These are phyloP conservation scores for Drosophila orosa DNA, from an alignment of 1,140 invertebrate species.

Conservation along the genomic window DNA sequence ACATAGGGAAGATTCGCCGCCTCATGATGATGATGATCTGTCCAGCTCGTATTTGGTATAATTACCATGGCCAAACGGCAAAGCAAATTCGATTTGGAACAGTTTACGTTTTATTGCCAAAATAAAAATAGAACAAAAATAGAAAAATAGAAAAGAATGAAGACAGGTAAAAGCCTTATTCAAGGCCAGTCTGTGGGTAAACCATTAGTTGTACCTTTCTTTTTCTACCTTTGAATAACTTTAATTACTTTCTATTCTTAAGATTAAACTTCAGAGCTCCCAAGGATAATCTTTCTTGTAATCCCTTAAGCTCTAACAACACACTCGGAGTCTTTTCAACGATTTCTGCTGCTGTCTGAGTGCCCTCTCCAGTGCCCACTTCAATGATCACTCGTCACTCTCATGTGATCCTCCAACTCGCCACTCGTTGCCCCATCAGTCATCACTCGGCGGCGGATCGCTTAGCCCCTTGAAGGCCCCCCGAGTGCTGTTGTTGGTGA, in stretches of 20 bases:
- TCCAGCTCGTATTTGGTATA: conserved; percentile 26
- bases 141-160: neutral
- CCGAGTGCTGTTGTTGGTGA: conserved; percentile 3
- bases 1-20: neutral
- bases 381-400: conserved; percentile 44
- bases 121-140: conserved; percentile 13
- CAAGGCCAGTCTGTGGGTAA: conserved; percentile 13
- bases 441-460: conserved; percentile 21
- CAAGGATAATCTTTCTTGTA: neutral
- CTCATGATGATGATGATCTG: conserved; percentile 29
- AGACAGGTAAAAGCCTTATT: neutral
- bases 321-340: neutral
- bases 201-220: neutral
- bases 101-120: conserved; percentile 50
- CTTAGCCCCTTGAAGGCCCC: conserved; percentile 20
- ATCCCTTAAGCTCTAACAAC: neutral
- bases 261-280: neutral
- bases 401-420: conserved; percentile 30
- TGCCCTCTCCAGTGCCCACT: conserved; percentile 23
- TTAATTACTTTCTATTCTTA: neutral
- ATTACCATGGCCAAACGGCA: conserved; percentile 38
- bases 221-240: neutral
- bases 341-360: conserved; percentile 14
- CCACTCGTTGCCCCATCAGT: conserved; percentile 33
- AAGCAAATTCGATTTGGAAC: conserved; percentile 40